Evolutionary conservation across 1,140 invertebrate genomes (phyloP).

Genomic region (Panulirus ornatus): DNA sequence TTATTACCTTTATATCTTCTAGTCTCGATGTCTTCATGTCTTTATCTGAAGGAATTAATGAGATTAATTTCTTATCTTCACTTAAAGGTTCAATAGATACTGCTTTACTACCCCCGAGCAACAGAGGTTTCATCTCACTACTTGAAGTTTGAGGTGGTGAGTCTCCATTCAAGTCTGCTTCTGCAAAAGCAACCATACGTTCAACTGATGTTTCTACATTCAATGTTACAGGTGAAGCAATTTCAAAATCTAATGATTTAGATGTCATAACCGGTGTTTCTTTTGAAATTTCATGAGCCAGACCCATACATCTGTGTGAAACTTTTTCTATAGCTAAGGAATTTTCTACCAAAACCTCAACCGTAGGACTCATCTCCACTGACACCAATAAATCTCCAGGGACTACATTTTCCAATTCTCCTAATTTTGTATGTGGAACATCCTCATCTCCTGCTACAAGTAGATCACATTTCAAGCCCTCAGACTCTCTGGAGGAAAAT

Average conservation of each 20-base stretch:
- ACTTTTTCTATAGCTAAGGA: too few species aligned
- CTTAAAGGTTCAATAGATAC: background rate
- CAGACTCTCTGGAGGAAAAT: too few species aligned
- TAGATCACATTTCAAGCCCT: too few species aligned
- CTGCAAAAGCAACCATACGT: background rate
- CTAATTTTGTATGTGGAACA: too few species aligned
- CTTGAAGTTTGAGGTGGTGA: background rate
- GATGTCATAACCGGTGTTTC: background rate
- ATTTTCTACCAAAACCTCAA: too few species aligned
- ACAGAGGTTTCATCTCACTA: background rate
- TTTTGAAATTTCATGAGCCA: too few species aligned
- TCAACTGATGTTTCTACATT: background rate
- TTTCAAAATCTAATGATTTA: background rate
- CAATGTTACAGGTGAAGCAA: background rate
- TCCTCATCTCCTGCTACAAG: too few species aligned
- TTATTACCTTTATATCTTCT: background rate
- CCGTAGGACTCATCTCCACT: too few species aligned
- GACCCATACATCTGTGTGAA: too few species aligned
- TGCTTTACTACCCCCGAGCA: background rate
- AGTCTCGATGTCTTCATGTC: too few species aligned
- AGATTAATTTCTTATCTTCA: background rate
- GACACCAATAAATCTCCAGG: too few species aligned
- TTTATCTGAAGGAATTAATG: background rate
- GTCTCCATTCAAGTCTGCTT: background rate
- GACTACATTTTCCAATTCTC: too few species aligned